A percentile compares a stretch with the other conserved stretches of the same genome.
phyloP scores from a whole-genome alignment of 1,140 invertebrate species.

The Microplitis demolitor region DNA sequence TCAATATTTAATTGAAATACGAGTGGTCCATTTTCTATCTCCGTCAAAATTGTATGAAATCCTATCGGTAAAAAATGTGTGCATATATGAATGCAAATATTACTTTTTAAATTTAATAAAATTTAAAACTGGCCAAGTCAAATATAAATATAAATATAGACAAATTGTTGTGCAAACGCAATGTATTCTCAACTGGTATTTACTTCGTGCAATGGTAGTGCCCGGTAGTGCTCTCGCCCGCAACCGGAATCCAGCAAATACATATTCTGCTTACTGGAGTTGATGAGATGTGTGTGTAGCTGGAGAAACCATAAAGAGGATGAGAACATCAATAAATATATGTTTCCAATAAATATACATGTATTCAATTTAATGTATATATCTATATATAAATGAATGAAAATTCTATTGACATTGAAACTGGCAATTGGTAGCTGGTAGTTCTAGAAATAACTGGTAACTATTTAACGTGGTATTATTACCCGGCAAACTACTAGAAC shows the following conservation, averaged over 20 bases:
- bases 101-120: constrained; percentile 12
- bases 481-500: not conserved
- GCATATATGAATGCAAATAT: constrained; percentile 15
- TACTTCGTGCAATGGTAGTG: constrained; percentile 22
- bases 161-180: constrained; percentile 17
- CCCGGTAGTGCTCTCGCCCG: not conserved
- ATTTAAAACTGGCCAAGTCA: constrained; percentile 18
- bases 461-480: not conserved
- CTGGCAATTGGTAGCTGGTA: not conserved
- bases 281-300: not conserved
- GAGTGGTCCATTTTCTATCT: no score
- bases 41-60: no score
- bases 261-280: not conserved
- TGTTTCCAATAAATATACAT: not conserved
- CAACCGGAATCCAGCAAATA: not conserved
- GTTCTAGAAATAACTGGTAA: no score
- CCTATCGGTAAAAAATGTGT: not conserved
- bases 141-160: constrained; percentile 10
- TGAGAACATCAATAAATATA: constrained; percentile 16
- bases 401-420: not conserved
- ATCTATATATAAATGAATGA: not conserved
- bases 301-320: constrained; percentile 6
- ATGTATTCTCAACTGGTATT: not conserved
- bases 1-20: constrained; percentile 15
- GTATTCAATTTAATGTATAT: not conserved